These are phyloP conservation scores for Chelonus formosanus DNA, from an alignment of 2,888 invertebrate genomes.

Conservation along the genomic window DNA sequence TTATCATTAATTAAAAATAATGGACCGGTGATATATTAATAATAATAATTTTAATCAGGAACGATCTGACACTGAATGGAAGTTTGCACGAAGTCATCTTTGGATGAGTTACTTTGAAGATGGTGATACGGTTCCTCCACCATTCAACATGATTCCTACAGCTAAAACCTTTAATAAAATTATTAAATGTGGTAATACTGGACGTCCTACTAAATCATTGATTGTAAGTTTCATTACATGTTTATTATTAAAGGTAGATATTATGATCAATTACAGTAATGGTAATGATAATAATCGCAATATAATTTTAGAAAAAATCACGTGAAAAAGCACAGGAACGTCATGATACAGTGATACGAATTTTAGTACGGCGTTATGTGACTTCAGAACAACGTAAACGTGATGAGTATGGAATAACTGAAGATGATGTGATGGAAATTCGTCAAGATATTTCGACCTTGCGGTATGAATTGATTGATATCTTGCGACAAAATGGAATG, in stretches of 20 bases:
- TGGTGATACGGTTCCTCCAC: conserved; percentile 90
- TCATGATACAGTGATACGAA: conserved; percentile 86
- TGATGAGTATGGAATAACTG: conserved; percentile 91
- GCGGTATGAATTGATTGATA: conserved; percentile 91
- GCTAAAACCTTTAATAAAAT: conserved; percentile 75
- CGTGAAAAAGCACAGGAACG: conserved; percentile 75
- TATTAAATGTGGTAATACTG: conserved; percentile 65
- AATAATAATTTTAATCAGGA: conserved; percentile 69
- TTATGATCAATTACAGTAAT: background rate
- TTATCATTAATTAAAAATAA: background rate
- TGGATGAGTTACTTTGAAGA: conserved; percentile 98
- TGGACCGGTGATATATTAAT: too few species aligned
- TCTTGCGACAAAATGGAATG: conserved; percentile 89
- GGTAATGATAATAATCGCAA: background rate
- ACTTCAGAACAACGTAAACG: conserved; percentile 87
- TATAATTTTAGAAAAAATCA: conserved; percentile 72
- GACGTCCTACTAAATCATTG: conserved; percentile 69
- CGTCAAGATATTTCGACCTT: conserved; percentile 96
- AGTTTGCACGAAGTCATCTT: conserved; percentile 92
- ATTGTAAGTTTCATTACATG: conserved; percentile 66
- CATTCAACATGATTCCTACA: conserved; percentile 93
- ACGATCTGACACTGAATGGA: conserved; percentile 96
- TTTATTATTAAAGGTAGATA: background rate
- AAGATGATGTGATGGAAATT: conserved; percentile 98
- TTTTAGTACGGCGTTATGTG: conserved; percentile 89